Conservation (phyloP, 1,140 invertebrate species). For the Ruditapes philippinarum region DNA sequence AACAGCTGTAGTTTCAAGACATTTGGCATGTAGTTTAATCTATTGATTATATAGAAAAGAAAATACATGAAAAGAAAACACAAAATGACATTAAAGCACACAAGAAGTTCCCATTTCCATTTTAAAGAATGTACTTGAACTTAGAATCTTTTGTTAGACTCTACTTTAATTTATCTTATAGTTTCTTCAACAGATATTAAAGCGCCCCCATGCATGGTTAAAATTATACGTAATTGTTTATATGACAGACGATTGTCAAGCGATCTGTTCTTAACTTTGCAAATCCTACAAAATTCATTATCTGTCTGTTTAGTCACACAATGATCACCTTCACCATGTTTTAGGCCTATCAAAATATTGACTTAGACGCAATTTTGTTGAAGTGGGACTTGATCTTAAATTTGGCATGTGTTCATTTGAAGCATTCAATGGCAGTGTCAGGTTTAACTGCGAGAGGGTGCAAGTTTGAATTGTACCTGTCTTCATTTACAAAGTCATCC, state of each 20-base stretch:
- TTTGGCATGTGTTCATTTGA: conserved; percentile 17
- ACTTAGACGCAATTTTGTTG: conserved; percentile 23
- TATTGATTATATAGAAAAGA: too few species aligned
- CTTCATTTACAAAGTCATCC: neutral
- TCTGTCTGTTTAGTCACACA: neutral
- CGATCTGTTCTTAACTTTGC: neutral
- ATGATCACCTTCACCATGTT: neutral
- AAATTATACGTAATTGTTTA: conserved; percentile 12
- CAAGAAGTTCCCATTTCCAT: too few species aligned
- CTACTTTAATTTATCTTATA: too few species aligned
- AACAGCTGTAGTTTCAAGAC: too few species aligned
- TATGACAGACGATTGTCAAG: neutral
- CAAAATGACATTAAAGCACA: too few species aligned
- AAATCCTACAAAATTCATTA: neutral
- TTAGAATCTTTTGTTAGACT: too few species aligned
- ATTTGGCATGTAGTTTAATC: too few species aligned
- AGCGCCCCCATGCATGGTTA: neutral
- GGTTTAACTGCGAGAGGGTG: neutral
- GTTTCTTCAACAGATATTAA: neutral
- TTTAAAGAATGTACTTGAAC: too few species aligned
- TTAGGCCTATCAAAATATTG: conserved; percentile 34
- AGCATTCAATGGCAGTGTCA: neutral
- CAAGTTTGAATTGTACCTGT: neutral
- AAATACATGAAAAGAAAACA: too few species aligned
- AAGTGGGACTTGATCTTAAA: neutral